Conservation (phyloP, 1,140 invertebrate species). For the Leptinotarsa lineolata region DNA sequence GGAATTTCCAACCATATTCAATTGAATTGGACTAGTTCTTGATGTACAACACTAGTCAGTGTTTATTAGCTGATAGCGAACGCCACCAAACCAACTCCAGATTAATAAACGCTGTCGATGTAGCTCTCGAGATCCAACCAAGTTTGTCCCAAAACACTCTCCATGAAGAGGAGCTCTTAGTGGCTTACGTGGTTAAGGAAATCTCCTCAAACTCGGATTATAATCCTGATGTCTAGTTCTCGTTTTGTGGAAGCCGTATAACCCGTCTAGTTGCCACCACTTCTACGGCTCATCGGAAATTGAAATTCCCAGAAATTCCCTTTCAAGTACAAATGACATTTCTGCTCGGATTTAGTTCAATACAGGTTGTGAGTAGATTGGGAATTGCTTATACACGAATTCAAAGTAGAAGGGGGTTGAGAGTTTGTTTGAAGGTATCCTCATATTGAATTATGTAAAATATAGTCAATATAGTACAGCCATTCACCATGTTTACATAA, state of each 20-base stretch:
- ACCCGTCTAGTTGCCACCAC: slow-evolving; percentile 14
- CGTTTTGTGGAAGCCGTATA: slow-evolving; percentile 1
- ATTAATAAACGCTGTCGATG: slow-evolving; percentile 24
- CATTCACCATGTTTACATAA: too few species aligned
- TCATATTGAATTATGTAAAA: too few species aligned
- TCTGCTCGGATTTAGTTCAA: slow-evolving; percentile 21
- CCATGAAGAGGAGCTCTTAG: slow-evolving; percentile 13
- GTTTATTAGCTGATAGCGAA: background rate
- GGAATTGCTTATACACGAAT: background rate
- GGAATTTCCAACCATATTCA: too few species aligned
- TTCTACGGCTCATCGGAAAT: slow-evolving; percentile 21
- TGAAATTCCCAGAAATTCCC: slow-evolving; percentile 12
- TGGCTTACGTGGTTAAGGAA: slow-evolving; percentile 23
- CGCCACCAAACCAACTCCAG: slow-evolving; percentile 5
- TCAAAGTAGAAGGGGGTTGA: too few species aligned
- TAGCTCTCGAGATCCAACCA: slow-evolving; percentile 18
- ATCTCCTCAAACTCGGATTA: slow-evolving; percentile 24
- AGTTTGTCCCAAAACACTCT: slow-evolving; percentile 18
- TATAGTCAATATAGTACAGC: too few species aligned
- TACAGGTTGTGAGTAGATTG: slow-evolving; percentile 15
- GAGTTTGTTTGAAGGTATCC: too few species aligned
- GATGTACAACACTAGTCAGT: background rate
- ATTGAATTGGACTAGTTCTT: background rate
- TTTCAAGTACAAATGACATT: slow-evolving; percentile 25
- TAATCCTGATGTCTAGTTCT: slow-evolving; percentile 21